Evolutionary conservation across 2,797 vertebrate species (phyloP).

Genomic region (Hypotaenidia philippensis): DNA sequence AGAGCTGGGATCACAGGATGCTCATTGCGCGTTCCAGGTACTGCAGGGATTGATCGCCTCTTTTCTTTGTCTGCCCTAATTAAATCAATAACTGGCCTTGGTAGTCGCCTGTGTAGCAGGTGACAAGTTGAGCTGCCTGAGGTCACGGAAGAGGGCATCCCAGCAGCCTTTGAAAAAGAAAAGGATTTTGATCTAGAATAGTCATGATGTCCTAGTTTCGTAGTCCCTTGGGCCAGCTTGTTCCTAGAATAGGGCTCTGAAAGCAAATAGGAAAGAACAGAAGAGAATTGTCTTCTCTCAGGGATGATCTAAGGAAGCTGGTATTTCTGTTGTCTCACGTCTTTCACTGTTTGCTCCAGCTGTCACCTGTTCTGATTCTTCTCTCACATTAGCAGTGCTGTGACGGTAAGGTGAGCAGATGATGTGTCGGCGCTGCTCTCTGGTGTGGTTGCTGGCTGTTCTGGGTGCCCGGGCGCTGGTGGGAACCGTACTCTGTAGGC

Average conservation of each 20-base stretch:
- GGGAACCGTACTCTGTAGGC: background rate
- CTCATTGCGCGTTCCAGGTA: accelerated
- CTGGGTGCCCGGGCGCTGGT: background rate
- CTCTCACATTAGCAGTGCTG: background rate
- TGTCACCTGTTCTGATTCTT: background rate
- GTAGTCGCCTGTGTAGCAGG: constrained; percentile 22
- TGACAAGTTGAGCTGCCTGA: background rate
- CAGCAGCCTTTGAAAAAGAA: background rate
- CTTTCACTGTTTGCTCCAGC: background rate
- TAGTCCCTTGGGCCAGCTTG: background rate
- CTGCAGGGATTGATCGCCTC: background rate
- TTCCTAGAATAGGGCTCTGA: constrained; percentile 47
- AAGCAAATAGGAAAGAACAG: background rate
- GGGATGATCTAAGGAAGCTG: background rate
- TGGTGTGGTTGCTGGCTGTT: background rate
- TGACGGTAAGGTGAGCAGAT: constrained; percentile 7
- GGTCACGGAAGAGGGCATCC: background rate
- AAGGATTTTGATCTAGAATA: constrained; percentile 12
- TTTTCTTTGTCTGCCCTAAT: background rate
- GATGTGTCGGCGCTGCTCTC: background rate
- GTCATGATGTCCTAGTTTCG: background rate
- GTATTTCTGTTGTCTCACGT: background rate
- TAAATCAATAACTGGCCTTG: background rate
- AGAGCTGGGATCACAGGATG: background rate
- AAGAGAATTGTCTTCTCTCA: constrained; percentile 16